phyloP scores from a whole-genome alignment of 1,140 invertebrate genomes.

The Apolygus lucorum region DNA sequence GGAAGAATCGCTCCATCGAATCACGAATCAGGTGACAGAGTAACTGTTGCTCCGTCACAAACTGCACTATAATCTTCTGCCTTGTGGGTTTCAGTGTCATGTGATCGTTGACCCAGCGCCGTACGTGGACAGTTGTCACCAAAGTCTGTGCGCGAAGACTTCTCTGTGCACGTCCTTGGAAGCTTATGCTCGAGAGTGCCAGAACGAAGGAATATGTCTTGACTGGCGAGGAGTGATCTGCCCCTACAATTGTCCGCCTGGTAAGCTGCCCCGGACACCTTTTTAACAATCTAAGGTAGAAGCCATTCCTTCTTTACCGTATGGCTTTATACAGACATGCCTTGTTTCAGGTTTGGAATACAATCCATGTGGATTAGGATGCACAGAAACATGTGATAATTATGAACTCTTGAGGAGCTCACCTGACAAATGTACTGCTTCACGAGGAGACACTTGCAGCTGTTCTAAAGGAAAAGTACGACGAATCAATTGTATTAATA shows the following conservation, averaged over 20 bases:
- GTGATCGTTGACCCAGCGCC: conserved; percentile 56
- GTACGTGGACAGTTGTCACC: conserved; percentile 57
- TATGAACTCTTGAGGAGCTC: conserved; percentile 42
- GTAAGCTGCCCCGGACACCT: no score
- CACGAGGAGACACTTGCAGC: conserved; percentile 66
- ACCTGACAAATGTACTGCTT: conserved; percentile 44
- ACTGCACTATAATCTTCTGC: no score
- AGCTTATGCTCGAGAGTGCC: conserved; percentile 64
- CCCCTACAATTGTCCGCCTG: conserved; percentile 46
- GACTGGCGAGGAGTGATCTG: conserved; percentile 57
- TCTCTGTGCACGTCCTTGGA: conserved; percentile 53
- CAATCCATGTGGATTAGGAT: conserved; percentile 54
- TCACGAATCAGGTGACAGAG: no score
- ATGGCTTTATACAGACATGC: no score
- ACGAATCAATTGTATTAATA: neutral
- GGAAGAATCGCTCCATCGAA: no score
- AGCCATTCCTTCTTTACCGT: no score
- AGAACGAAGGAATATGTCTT: conserved; percentile 54
- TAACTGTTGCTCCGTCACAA: no score
- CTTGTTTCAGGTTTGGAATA: conserved; percentile 49
- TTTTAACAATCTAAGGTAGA: no score
- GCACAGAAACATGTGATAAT: conserved; percentile 62
- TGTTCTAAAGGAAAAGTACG: conserved; percentile 60
- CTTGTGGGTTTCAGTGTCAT: conserved; percentile 53
- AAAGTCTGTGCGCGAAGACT: conserved; percentile 50